These are phyloP conservation scores for Prolemur simus DNA, from an alignment of 2,113 vertebrate species.

Conservation along the genomic window DNA sequence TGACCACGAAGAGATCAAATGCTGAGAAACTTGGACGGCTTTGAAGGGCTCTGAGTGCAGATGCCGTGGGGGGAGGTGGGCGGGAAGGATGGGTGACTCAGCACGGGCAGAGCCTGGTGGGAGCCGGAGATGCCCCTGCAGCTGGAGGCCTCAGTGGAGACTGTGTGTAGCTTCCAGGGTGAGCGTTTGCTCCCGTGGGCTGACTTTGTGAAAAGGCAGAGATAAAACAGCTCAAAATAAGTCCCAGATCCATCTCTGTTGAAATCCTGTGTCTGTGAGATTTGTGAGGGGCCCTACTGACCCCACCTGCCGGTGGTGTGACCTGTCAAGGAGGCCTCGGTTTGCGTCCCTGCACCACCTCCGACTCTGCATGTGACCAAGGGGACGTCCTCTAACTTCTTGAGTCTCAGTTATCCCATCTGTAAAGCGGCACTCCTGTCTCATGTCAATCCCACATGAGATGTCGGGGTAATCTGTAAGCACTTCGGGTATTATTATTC, in stretches of 20 bases:
- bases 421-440: not conserved
- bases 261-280: not conserved
- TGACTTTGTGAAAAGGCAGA: not conserved
- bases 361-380: not conserved
- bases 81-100: not conserved
- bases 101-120: not conserved
- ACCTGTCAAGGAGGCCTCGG: not conserved
- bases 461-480: not conserved
- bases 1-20: not conserved
- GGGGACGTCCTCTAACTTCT: not conserved
- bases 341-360: not conserved
- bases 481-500: not conserved
- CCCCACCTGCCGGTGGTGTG: not conserved
- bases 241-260: not conserved
- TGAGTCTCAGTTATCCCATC: not conserved
- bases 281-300: not conserved
- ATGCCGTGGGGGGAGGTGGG: no score
- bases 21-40: not conserved
- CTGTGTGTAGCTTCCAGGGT: accelerated
- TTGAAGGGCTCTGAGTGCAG: not conserved
- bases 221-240: not conserved
- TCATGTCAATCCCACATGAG: not conserved
- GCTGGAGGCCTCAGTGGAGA: not conserved
- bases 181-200: not conserved
- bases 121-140: accelerated